These are phyloP conservation scores for Limnodromus scolopaceus DNA, from an alignment of 2,797 vertebrate genomes.

Conservation along the genomic window DNA sequence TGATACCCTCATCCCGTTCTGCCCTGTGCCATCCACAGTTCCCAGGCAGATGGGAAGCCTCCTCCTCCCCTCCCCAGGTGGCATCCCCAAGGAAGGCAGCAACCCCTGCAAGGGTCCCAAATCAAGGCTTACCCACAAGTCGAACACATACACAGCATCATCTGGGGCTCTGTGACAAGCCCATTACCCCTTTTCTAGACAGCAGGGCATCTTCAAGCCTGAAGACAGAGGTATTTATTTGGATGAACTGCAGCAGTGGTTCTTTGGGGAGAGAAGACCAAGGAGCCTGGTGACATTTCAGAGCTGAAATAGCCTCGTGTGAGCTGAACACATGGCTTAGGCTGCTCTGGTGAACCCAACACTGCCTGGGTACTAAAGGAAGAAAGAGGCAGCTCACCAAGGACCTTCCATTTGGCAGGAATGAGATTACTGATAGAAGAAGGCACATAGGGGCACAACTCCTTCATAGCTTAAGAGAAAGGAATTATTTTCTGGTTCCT, in stretches of 20 bases:
- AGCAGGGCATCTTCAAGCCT: neutral
- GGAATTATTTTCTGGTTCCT: neutral
- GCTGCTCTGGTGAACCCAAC: neutral
- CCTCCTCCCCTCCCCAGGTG: neutral
- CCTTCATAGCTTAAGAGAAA: neutral
- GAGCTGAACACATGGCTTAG: neutral
- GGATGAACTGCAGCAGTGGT: neutral
- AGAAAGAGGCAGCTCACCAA: neutral
- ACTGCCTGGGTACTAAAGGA: accelerated
- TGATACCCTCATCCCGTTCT: neutral
- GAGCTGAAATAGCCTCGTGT: neutral
- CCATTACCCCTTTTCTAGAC: neutral
- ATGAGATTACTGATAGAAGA: neutral
- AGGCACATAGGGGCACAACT: accelerated
- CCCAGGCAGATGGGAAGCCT: neutral
- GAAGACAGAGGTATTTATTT: neutral
- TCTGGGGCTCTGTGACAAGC: neutral
- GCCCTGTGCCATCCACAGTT: neutral
- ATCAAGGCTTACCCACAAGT: neutral
- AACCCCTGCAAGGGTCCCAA: neutral
- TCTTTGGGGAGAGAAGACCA: neutral
- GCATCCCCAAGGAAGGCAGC: neutral
- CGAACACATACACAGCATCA: neutral
- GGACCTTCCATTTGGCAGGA: neutral
- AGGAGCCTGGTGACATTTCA: neutral